phyloP scores from a whole-genome alignment of 2,797 vertebrate species.

The Fistularia tabacaria region DNA sequence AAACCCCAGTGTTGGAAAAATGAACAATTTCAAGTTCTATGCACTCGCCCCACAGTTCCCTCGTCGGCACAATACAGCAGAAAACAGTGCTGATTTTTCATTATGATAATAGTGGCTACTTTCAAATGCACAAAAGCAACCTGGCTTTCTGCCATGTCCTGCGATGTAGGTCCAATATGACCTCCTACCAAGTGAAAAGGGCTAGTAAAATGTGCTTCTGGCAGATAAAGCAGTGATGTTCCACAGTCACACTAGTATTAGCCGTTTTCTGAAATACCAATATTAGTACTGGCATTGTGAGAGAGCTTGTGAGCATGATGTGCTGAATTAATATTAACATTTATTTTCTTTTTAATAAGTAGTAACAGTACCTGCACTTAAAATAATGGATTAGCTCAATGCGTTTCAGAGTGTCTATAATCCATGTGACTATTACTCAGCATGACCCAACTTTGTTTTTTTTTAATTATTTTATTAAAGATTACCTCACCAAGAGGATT shows the following conservation, averaged over 20 bases:
- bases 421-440: no score
- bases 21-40: conserved; percentile 52
- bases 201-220: conserved; percentile 34
- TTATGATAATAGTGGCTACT: conserved; percentile 30
- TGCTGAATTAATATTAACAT: no score
- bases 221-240: conserved; percentile 11
- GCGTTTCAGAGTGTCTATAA: no score
- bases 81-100: conserved; percentile 41
- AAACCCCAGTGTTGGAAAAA: conserved; percentile 51
- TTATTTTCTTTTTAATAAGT: no score
- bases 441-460: not conserved
- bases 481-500: not conserved
- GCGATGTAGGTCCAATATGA: conserved; percentile 49
- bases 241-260: not conserved
- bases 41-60: conserved; percentile 52
- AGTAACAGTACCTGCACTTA: no score
- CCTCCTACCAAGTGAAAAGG: conserved; percentile 55
- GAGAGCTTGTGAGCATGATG: no score
- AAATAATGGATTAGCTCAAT: not conserved
- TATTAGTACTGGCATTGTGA: conserved; percentile 2
- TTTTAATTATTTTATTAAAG: not conserved
- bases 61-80: conserved; percentile 34
- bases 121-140: conserved; percentile 36
- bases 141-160: conserved; percentile 58
- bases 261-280: conserved; percentile 10